Evolutionary conservation across 2,888 invertebrate species (phyloP), one percentile per base, ranked within the genome.

Genomic region (Pollenia angustigena): DNA sequence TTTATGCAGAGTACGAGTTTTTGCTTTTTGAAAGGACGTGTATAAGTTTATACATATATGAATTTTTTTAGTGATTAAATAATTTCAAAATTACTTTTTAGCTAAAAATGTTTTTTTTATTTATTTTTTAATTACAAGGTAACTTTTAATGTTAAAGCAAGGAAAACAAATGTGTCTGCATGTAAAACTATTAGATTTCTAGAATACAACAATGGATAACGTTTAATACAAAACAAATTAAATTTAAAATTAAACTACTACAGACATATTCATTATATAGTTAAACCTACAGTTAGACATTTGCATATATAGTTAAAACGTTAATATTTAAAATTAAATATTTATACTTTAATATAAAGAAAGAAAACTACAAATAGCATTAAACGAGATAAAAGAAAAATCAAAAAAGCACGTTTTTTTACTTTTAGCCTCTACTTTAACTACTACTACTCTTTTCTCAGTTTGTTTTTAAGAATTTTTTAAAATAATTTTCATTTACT

Each of bases 161-260:
- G 78, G 75, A 86, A 60, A 78, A 78, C 58, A 85, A 85, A 87
- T 85, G 85, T 87, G 87, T 87, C 87, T 87, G 87, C 87, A 87
- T 81, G 87, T 85, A 81, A 87, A 87, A 84, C 87, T 87, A 87
- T 87, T 87, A 87, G 87, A 87, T 81, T 80, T 85, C 81, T 87
- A 87, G 81, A 85, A 80, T 76, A 87, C 85, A 60, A 60, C 23
- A 86, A 85, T 88, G 85, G 80, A 87, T 85, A 82, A 87, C 81
- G 82, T 85, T 85, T 75, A 79, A 85, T 81, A 82, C 58, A 75
- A 85, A 85, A 82, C 58, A 75, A 74, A 54, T 81, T 58, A 79
- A 80, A 75, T 76, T 87, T 72, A 83, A 83, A 89, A 86, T 88
- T 89, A 88, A 89, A 89, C 86, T 89, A 89, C 88, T 86, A 87